Evolutionary conservation across 2,888 invertebrate genomes (phyloP), one percentile per base, ranked within the genome.

Genomic region (Leistus spinibarbis): DNA sequence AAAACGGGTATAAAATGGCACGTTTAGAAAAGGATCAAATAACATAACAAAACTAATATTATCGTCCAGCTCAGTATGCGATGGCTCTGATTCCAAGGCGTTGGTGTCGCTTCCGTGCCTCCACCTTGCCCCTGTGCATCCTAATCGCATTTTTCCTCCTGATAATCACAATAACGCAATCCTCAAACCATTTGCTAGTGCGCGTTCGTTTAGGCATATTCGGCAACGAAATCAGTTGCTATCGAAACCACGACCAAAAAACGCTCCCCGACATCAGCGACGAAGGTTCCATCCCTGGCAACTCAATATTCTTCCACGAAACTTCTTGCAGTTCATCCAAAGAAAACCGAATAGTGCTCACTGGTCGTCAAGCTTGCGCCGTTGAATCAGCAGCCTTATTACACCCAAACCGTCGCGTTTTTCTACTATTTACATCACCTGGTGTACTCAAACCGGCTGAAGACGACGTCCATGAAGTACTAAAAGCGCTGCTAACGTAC

Each of bases 301-400:
- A 82, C 17, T 89, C 89, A 10, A 91, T 92, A 78, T 92, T 91
- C 81, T 92, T 92, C 80, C 89, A 90, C 78, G 91, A 92, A 80
- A 91, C 92, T 0, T 90, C 91, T 0, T 92, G 91, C 79, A 86
- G 85, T 76, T 84, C 84, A 0, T 79, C 79, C 57, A 60, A 77
- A 5, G 80, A 81, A 54, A 86, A 84, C 0, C 86, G 87, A 3
- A 82, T 88, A 7, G 81, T 83, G 0, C 81, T 92, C 40, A 87
- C 86, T 19, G 81, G 89, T 0, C 85, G 92, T 17, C 90, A 92
- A 80, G 90, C 91, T 0, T 92, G 92, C 81, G 90, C 91, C 0
- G 88, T 92, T 0, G 92, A 92, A 84, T 91, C 92, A 0, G 91
- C 92, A 0, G 90, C 92, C 0, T 85, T 84, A 76, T 85, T 89